phyloP scores from a whole-genome alignment of 1,140 invertebrate species.

The Cyclargus thomasi region DNA sequence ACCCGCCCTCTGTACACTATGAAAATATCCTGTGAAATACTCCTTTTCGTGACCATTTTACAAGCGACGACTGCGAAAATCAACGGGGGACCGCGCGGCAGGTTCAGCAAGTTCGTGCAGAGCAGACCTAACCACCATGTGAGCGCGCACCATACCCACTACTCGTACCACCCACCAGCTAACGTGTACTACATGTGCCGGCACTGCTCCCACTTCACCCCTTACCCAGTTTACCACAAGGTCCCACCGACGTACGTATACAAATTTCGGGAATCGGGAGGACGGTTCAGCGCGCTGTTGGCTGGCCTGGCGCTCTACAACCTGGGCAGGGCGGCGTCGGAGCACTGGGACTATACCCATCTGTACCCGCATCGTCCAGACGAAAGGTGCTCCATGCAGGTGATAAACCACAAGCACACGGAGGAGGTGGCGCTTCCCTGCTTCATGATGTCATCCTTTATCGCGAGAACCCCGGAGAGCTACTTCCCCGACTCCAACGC shows the following conservation, averaged over 20 bases:
- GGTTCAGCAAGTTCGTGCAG: constrained; percentile 35
- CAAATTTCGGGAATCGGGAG: constrained; percentile 50
- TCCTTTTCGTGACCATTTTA: constrained; percentile 29
- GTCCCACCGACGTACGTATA: constrained; percentile 56
- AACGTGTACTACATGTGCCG: constrained; percentile 52
- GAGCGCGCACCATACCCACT: constrained; percentile 50
- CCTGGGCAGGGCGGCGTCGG: constrained; percentile 43
- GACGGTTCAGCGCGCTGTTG: constrained; percentile 45
- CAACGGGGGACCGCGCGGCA: constrained; percentile 44
- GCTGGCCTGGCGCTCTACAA: constrained; percentile 60
- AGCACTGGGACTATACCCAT: constrained; percentile 41
- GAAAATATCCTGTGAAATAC: constrained; percentile 32
- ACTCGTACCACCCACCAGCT: constrained; percentile 54
- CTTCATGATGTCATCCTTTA: constrained; percentile 49
- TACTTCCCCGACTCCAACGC: constrained; percentile 31
- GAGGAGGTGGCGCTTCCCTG: constrained; percentile 51
- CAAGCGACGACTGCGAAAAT: constrained; percentile 42
- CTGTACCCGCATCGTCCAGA: constrained; percentile 36
- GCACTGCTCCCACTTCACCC: constrained; percentile 39
- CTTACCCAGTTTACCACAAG: constrained; percentile 57
- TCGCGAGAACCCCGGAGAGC: constrained; percentile 33
- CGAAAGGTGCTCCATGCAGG: constrained; percentile 57
- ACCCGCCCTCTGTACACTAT: constrained; percentile 54
- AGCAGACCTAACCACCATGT: constrained; percentile 40
- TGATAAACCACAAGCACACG: constrained; percentile 44